Evolutionary conservation across 2,888 invertebrate species (phyloP), one percentile per base, ranked within the genome.

Genomic region (Muscina levida): DNA sequence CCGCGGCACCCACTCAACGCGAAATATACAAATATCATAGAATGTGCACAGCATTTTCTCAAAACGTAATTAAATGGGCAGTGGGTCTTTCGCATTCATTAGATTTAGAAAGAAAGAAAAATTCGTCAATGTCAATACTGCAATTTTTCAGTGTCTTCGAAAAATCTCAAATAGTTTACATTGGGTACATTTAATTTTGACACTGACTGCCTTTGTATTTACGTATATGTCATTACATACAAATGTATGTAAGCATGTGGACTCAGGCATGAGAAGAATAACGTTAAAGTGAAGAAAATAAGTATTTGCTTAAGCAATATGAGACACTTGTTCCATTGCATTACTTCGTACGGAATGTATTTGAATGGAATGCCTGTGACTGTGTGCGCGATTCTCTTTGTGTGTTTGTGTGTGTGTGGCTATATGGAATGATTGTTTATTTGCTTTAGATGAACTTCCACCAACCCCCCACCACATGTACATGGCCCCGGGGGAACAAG

Each of bases 301-400:
- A 85, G 85, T 85, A 85, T 86, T 87, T 87, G 85, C 85, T 86
- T 84, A 84, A 85, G 83, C 84, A 84, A 75, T 59, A 62, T 51
- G 46, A 65, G 62, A 72, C 44, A 72, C 37, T 67, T 75, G 42
- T 48, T 65, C 19, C 56, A 66, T 42, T 70, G 51, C 53, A 57
- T 46, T 70, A 46, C 10, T 53, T 22, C 51, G 51, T 48, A 26
- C 37, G 10, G 31, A 31, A 31, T 31, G 31, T 31, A 31, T 31
- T 31, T 31, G 4, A 31, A 31, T 31, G 31, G 39, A 56, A 57
- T 51, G 10, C n/a, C 39, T 42, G 46, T 31, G 31, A 15, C 0
- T 13, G 24, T 39, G n/a, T 39, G 10, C 48, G 46, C 31, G 31
- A 31, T n/a, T n/a, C n/a, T n/a, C n/a, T n/a, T n/a, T n/a, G n/a